Conservation (phyloP, 2,113 vertebrate species). For the Serilophus lunatus region DNA sequence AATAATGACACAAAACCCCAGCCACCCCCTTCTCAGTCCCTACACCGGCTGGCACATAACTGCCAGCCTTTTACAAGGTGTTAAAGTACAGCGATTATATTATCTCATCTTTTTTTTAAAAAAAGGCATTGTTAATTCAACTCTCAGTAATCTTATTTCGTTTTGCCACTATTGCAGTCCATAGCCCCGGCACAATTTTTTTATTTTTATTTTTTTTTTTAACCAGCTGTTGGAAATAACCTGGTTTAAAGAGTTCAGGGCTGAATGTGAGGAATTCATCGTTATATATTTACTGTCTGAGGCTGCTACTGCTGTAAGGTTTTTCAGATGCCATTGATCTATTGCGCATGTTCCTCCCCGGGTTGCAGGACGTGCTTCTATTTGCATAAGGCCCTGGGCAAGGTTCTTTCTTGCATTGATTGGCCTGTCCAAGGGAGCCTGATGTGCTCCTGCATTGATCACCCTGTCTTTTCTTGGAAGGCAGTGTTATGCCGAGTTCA, state of each 20-base stretch:
- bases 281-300: conserved; percentile 96
- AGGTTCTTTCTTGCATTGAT: conserved; percentile 99
- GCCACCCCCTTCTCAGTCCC: background rate
- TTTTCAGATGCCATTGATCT: conserved; percentile 95
- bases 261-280: conserved; percentile 86
- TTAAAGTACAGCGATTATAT: conserved; percentile 34
- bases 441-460: conserved; percentile 95
- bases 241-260: conserved; percentile 83
- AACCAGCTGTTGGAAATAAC: conserved; percentile 78
- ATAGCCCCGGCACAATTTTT: conserved; percentile 43
- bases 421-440: conserved; percentile 96
- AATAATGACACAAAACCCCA: background rate
- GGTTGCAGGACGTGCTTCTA: conserved; percentile 93
- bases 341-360: conserved; percentile 94
- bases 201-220: conserved; percentile 34
- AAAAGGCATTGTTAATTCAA: conserved; percentile 39
- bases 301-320: conserved; percentile 95
- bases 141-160: background rate
- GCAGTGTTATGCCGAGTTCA: conserved; percentile 93
- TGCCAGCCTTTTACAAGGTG: background rate
- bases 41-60: background rate
- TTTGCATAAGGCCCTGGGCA: conserved; percentile 99
- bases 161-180: conserved; percentile 8
- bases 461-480: conserved; percentile 91
- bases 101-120: conserved; percentile 32